Evolutionary conservation across 2,113 vertebrate species (phyloP).

Genomic region (Neotoma lepida): DNA sequence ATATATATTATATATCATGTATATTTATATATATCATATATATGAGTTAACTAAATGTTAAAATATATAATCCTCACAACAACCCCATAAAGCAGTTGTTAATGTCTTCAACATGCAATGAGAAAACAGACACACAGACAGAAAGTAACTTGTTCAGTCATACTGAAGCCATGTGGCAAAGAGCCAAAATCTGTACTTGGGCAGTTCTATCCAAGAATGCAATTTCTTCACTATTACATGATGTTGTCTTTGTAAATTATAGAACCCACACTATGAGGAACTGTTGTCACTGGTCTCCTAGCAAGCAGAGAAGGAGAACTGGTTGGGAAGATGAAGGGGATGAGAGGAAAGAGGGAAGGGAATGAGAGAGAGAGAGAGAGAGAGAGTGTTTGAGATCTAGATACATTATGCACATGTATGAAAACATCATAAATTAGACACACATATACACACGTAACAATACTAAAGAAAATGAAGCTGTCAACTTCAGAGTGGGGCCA

Average conservation of each 20-base stretch:
- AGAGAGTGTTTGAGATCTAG: background rate
- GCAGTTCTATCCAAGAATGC: background rate
- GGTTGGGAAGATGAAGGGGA: background rate
- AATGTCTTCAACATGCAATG: background rate
- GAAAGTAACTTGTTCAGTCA: slow-evolving; percentile 14
- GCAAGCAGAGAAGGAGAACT: background rate
- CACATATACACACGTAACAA: background rate
- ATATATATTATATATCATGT: background rate
- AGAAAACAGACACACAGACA: background rate
- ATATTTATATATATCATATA: background rate
- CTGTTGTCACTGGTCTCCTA: background rate
- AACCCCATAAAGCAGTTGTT: background rate
- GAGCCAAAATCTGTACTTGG: background rate
- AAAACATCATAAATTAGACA: background rate
- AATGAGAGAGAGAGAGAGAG: background rate
- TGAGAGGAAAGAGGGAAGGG: background rate
- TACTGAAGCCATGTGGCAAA: background rate
- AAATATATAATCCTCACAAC: background rate
- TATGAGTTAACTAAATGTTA: background rate
- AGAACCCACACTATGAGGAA: slow-evolving; percentile 16
- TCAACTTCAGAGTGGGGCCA: background rate
- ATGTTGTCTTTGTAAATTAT: slow-evolving; percentile 9
- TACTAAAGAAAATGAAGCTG: background rate
- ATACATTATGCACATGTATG: background rate
- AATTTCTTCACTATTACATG: slow-evolving; percentile 33